Base-by-base conservation (phyloP, 1,140 invertebrate species). In the Lasaia peninsularis region DNA sequence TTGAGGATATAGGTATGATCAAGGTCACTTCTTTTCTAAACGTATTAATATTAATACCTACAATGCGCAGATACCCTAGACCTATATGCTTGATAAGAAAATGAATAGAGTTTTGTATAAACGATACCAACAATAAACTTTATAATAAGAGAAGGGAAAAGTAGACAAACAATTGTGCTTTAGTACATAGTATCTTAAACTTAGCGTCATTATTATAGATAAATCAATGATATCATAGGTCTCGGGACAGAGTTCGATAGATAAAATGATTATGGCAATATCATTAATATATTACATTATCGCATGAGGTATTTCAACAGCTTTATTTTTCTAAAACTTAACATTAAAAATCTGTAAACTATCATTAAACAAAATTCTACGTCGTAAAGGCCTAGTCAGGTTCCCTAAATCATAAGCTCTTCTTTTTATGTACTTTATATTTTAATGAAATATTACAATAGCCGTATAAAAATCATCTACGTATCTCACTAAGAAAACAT, bases 11-110 rank as follows among this genome's bases (percentile, higher is more conserved):
- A 73, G 72, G 71, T 40, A 84, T 85, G 79, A 78, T 76, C 79
- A 87, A 87, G 84, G 84, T 81, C 84, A 87, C 84, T 87, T 87
- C 73, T 75, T 76, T 79, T 78, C 84, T 86, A 86, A 77, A 78
- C 21, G 21, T 54, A 75, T 80, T 84, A 80, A 65, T 73, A 73
- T 69, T 75, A 57, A 54, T 59, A 14, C 34, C 35, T 32, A 52
- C 28, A 33, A 18, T 16, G 40, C 53, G 34, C 20, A 44, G 35
- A 31, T 24, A 28, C 37, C 40, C 53, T 28, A 31, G 53, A 55
- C 35, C 52, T 54, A 37, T 44, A 44, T 14, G 37, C 10, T 9
- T 44, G 16, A 18, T 10, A 20, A 20, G 3, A 11, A 44, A 11
- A 3, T 44, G 4, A 20, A 20, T 18, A 44, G 10, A 8, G 11